Conservation (phyloP, 2,888 invertebrate species). For the Sabatieria punctata region DNA sequence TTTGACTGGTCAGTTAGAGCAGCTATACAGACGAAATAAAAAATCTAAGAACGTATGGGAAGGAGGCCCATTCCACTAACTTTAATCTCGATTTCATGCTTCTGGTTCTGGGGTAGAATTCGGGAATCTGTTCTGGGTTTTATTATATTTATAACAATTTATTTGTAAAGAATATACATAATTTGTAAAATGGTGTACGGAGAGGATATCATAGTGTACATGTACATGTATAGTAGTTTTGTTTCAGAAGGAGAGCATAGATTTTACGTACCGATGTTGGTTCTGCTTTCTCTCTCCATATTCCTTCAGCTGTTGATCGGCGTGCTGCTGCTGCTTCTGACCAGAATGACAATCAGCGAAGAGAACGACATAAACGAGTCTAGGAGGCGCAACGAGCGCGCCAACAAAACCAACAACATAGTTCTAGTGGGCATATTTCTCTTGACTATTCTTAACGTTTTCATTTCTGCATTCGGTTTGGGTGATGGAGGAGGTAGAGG, state of each 20-base stretch:
- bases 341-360: background rate
- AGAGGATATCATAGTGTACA: too few relatives aligned
- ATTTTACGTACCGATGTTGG: constrained; percentile 1
- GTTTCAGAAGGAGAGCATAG: constrained; percentile 1
- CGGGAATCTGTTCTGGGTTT: too few relatives aligned
- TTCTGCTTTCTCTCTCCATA: background rate
- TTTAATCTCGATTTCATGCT: too few relatives aligned
- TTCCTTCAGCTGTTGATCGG: background rate
- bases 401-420: constrained; percentile 59
- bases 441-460: constrained; percentile 60
- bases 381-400: constrained; percentile 55
- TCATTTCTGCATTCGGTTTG: constrained; percentile 56
- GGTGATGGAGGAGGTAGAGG: constrained; percentile 1
- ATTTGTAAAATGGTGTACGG: too few relatives aligned
- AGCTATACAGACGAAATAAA: too few relatives aligned
- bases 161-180: too few relatives aligned
- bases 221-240: background rate
- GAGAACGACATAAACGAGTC: too few relatives aligned
- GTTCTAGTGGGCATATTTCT: constrained; percentile 61
- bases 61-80: too few relatives aligned
- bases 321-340: background rate
- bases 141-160: too few relatives aligned
- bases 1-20: background rate
- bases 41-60: too few relatives aligned
- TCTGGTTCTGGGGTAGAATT: too few relatives aligned